These are phyloP conservation scores for Aquatica leii DNA, from an alignment of 2,888 invertebrate species.

Conservation along the genomic window DNA sequence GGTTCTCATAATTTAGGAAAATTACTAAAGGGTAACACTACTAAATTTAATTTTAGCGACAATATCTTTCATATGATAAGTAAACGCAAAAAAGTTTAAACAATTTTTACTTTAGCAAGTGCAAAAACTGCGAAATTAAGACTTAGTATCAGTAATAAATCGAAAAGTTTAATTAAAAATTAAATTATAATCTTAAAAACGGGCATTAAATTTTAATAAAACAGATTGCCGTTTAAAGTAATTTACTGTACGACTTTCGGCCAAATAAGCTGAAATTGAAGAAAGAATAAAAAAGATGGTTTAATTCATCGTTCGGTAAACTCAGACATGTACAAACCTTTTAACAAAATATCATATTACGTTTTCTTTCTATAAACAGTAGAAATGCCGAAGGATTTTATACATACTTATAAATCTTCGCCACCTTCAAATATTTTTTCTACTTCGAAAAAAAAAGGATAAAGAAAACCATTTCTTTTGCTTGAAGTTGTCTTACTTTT, in stretches of 20 bases:
- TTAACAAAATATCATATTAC: conserved; percentile 35
- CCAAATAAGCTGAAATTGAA: too few species aligned
- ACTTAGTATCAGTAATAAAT: too few species aligned
- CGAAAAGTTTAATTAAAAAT: not conserved
- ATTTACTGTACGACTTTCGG: too few species aligned
- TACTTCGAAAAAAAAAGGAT: not conserved
- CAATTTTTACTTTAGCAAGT: too few species aligned
- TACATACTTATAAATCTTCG: conserved; percentile 23
- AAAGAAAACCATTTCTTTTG: not conserved
- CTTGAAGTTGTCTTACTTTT: not conserved
- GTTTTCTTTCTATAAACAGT: conserved; percentile 17
- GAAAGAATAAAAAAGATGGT: conserved; percentile 8
- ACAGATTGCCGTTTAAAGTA: too few species aligned
- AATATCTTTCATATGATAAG: too few species aligned
- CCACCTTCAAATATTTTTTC: conserved; percentile 15
- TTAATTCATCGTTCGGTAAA: conserved; percentile 28
- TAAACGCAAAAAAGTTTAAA: too few species aligned
- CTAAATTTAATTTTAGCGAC: too few species aligned
- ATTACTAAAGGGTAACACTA: too few species aligned
- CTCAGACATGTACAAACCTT: conserved; percentile 30
- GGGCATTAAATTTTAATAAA: too few species aligned
- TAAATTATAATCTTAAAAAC: conserved; percentile 2
- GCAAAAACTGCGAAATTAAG: too few species aligned
- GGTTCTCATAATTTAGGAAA: too few species aligned
- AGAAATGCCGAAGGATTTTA: conserved; percentile 25